Percentiles rank a stretch among this genome's conserved stretches.
These are phyloP conservation scores for Colossoma macropomum DNA, from an alignment of 2,113 vertebrate species.

Conservation along the genomic window DNA sequence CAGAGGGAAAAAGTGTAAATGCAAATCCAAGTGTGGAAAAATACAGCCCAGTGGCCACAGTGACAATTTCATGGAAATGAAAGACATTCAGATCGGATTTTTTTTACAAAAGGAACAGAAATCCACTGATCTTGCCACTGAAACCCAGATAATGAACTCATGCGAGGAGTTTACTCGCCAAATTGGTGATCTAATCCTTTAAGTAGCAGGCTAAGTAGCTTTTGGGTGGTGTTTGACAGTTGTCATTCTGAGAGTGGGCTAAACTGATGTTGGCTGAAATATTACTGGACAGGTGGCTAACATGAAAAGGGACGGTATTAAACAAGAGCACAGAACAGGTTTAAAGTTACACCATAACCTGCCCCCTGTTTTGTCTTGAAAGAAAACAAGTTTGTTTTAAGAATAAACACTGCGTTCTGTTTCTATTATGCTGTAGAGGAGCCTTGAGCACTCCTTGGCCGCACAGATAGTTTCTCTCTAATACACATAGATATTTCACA, in stretches of 20 bases:
- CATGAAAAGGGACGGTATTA: background rate
- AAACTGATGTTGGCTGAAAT: background rate
- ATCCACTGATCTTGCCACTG: background rate
- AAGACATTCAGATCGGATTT: background rate
- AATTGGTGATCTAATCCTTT: background rate
- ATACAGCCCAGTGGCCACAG: background rate
- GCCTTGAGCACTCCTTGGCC: too few species aligned
- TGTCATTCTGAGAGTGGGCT: background rate
- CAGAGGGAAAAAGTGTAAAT: background rate
- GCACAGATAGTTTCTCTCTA: too few species aligned
- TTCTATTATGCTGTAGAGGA: background rate
- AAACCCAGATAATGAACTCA: background rate
- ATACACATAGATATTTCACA: too few species aligned
- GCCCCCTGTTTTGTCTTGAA: background rate
- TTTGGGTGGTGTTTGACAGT: background rate
- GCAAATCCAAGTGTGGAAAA: background rate
- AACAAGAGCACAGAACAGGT: background rate
- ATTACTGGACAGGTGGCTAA: background rate
- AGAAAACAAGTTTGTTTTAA: background rate
- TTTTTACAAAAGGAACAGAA: background rate
- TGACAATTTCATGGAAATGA: background rate
- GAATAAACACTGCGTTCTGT: background rate
- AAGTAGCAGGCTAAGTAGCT: background rate
- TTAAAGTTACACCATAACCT: background rate
- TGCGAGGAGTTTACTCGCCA: background rate